Percentiles rank a stretch among this genome's conserved stretches.
These are phyloP conservation scores for Agonopterix subpropinquella DNA, from an alignment of 2,888 invertebrate genomes.

Conservation along the genomic window DNA sequence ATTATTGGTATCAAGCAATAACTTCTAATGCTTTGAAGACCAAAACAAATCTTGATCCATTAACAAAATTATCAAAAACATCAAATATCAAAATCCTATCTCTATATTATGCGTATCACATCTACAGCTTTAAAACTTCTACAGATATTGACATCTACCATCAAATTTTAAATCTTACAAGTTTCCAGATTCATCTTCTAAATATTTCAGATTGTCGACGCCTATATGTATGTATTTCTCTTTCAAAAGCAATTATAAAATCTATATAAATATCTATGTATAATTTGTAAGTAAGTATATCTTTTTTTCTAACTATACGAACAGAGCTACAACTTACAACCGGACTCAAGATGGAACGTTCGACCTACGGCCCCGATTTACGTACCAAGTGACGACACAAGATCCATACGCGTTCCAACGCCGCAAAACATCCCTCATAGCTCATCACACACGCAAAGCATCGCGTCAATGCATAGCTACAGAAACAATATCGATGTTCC, in stretches of 20 bases:
- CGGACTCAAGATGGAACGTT: slow-evolving; percentile 60
- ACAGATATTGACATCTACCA: slow-evolving; percentile 14
- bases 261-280: slow-evolving; percentile 5
- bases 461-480: slow-evolving; percentile 73
- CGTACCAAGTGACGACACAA: slow-evolving; percentile 59
- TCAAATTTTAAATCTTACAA: slow-evolving; percentile 5
- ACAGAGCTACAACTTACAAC: slow-evolving; percentile 73
- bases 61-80: slow-evolving; percentile 21
- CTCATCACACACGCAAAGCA: slow-evolving; percentile 68
- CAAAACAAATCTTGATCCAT: slow-evolving; percentile 27
- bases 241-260: slow-evolving; percentile 5
- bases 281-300: slow-evolving; percentile 7
- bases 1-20: slow-evolving; percentile 26
- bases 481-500: slow-evolving; percentile 68
- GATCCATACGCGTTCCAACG: slow-evolving; percentile 51
- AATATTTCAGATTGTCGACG: slow-evolving; percentile 14
- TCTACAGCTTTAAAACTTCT: slow-evolving; percentile 13
- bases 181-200: slow-evolving; percentile 6
- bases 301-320: slow-evolving; percentile 30
- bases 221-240: slow-evolving; percentile 6
- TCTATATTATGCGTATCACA: slow-evolving; percentile 58
- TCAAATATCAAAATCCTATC: slow-evolving; percentile 58
- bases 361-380: slow-evolving; percentile 72
- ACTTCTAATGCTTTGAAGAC: slow-evolving; percentile 14
- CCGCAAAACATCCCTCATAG: slow-evolving; percentile 67